phyloP scores from a whole-genome alignment of 2,888 invertebrate genomes.

The Clitarchus hookeri region DNA sequence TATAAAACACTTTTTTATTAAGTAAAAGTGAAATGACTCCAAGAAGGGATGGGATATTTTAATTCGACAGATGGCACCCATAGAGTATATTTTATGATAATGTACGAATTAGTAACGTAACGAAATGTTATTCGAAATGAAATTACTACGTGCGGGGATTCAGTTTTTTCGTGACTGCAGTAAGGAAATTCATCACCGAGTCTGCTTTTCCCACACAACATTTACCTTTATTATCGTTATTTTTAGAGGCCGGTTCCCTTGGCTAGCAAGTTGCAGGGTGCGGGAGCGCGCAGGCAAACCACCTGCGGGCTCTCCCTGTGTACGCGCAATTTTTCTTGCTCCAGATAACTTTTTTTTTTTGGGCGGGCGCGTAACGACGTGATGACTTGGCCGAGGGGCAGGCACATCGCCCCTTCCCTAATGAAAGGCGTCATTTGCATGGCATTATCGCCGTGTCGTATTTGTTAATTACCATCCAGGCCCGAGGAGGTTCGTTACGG shows the following conservation, averaged over 20 bases:
- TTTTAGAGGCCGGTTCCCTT: neutral
- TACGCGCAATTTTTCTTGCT: neutral
- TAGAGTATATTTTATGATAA: no score
- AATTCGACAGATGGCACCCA: no score
- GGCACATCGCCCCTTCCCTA: neutral
- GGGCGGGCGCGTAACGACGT: neutral
- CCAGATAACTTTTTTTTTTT: neutral
- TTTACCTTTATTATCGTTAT: neutral
- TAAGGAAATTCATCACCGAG: neutral
- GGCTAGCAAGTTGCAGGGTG: neutral
- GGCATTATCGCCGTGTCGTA: conserved; percentile 23
- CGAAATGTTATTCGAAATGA: no score
- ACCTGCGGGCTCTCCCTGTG: conserved; percentile 1
- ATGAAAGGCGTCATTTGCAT: conserved; percentile 26
- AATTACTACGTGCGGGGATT: no score
- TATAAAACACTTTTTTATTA: no score
- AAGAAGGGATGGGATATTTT: no score
- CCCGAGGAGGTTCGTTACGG: conserved; percentile 22
- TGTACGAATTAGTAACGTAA: no score
- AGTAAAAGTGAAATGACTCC: no score
- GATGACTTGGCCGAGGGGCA: conserved; percentile 4
- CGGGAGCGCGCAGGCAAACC: neutral
- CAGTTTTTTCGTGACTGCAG: no score
- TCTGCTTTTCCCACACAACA: neutral
- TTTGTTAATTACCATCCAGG: conserved; percentile 19